Base-by-base conservation (phyloP, 2,888 invertebrate genomes). In the Alsophila aescularia region DNA sequence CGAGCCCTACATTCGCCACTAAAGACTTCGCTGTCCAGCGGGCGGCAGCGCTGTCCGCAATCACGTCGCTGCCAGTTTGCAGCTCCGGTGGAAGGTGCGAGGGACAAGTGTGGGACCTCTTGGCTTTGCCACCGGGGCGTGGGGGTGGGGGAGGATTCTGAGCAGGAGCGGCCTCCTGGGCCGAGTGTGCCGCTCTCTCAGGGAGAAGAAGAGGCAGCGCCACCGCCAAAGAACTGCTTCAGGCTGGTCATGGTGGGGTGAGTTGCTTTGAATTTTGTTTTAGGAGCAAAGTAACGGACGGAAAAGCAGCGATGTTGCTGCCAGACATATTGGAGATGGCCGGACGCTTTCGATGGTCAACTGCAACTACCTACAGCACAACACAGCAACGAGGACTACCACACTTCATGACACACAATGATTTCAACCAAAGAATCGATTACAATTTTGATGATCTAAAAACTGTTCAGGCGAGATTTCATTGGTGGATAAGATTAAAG, bases 191-290 rank as follows among this genome's bases (percentile, higher is more conserved):
- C 88, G 4, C 64, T 84, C 39, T 68, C 84, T 10, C 86, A 88
- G 53, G 73, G 92, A 78, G 72, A 95, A 73, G 95, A 95, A 63
- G 96, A 96, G 67, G 93, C 95, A 44, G 94, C 95, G 60, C 95
- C 96, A 27, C 95, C 95, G 0, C 93, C 94, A 7, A 95, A 95
- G 83, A 96, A 96, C 81, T 96, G 96, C 87, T 96, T 94, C 83
- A 92, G 96, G 60, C 92, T 96, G 64, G 95, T 96, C 43, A 94
- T 96, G 93, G 85, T 96, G 64, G 96, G 97, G 94, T 93, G 75
- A 90, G 93, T 94, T 79, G 5, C 1, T 45, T 37, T 13, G 24
- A 0, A 14, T 27, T 36, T 29, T 31, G 16, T n/a, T 13, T 32
- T 32, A 12, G 5, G 12, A 27, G n/a, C n/a, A n/a, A n/a, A n/a